Base-by-base conservation (phyloP, 2,113 vertebrate species). In the Oxyura jamaicensis region DNA sequence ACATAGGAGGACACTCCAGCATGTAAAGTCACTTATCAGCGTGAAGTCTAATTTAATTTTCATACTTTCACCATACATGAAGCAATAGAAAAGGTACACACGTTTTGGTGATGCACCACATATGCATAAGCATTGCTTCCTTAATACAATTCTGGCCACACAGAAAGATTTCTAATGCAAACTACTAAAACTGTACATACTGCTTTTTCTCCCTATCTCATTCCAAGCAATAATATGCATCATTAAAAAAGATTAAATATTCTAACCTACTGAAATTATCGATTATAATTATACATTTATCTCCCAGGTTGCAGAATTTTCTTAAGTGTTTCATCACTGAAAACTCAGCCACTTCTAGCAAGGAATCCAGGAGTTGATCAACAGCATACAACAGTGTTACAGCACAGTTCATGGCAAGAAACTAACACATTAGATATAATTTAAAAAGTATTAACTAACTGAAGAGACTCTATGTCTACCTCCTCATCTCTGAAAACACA, bases 381-480 rank as follows among this genome's bases (percentile, higher is more conserved):
- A 86, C 85, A 83, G 35, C 62, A 75, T 13, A 36, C 13, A 84
- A 41, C 46, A 58, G 44, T 39, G 6, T 31, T 41, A 62, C 58
- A 88, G 76, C 73, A 81, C 29, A 79, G 60, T 65, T 89, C 83
- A 88, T n/a, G 74, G 83, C 36, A 82, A 62, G 25, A 89, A 96
- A 96, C 89, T 60, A 94, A 82, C 60, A 88, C 19, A 6, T n/a
- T 22, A 65, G 26, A 65, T 44, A 68, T 5, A 90, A 91, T 77
- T 53, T 2, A 0, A 17, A 65, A 79, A 68, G n/a, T 46, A 6
- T n/a, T 58, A 48, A 67, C 14, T 15, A 44, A 55, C 79, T 50
- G 42, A 79, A 50, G 36, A 58, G 36, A 79, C 19, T 87, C 26
- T 29, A 66, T n/a, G 48, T 11, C 39, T 63, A 55, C 8, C 25